These are phyloP conservation scores for Casuarius casuarius DNA, from an alignment of 2,113 vertebrate genomes.

Conservation along the genomic window DNA sequence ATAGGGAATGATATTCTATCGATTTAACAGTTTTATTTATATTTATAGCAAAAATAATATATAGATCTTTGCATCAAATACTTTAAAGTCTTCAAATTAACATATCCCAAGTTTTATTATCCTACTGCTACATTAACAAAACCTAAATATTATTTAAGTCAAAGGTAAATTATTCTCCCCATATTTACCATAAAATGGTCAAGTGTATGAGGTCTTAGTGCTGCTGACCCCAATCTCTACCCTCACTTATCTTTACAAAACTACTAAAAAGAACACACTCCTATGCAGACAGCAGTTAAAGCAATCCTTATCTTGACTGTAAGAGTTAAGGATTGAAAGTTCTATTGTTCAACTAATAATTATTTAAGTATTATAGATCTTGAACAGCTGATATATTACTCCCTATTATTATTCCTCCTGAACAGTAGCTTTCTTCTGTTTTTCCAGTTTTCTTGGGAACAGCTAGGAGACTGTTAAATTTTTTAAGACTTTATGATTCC, in stretches of 20 bases:
- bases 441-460: not conserved
- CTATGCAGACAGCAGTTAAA: not conserved
- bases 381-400: not conserved
- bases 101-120: not conserved
- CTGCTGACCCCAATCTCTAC: not conserved
- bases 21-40: not conserved
- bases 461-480: not conserved
- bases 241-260: not conserved
- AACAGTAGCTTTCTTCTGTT: not conserved
- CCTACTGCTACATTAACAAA: not conserved
- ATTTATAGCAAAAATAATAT: not conserved
- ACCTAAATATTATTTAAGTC: not conserved
- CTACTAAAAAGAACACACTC: not conserved
- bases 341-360: not conserved
- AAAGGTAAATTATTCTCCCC: not conserved
- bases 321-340: not conserved
- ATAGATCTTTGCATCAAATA: not conserved
- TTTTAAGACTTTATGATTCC: not conserved
- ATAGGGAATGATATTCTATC: not conserved
- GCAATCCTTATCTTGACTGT: not conserved
- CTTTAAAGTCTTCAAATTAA: not conserved
- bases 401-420: not conserved
- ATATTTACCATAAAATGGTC: not conserved
- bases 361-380: not conserved
- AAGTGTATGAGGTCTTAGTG: not conserved